Base-by-base conservation (phyloP, 92 coral and sea anemone species). In the Epizoanthus rinbou region DNA sequence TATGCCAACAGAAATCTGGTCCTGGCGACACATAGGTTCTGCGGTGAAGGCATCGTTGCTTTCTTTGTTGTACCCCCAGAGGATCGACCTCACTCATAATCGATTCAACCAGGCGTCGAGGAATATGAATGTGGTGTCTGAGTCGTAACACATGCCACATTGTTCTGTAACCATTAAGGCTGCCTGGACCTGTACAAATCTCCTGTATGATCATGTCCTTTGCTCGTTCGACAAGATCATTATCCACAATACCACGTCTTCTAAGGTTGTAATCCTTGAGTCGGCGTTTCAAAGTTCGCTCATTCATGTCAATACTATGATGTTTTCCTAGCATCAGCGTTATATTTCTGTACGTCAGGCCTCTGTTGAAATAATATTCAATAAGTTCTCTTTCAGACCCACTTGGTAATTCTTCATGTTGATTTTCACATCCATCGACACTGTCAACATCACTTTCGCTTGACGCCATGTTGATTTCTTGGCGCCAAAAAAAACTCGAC, bases 351-450 rank as follows among this genome's bases (percentile, higher is more conserved):
- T 92, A 86, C 31, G 41, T 52, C 19, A 89, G 66, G 6, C 95
- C 91, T 86, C 80, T 82, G 73, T 91, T 24, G 37, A 91, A 91
- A 63, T 91, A 89, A 73, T 83, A 87, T 67, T 89, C 89, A 24
- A 91, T 91, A 3, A 91, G 16, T 0, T 86, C 87, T 69, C 92
- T 69, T 82, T 91, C 87, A n/a, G 88, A 76, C 5, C 93, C 91
- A 47, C 54, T 47, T 47, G 54, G 54, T 25, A 84, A 84, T 7
- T 74, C 73, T 16, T 84, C 81, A 22, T 83, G 58, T 82, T 10
- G 28, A 33, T 16, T 82, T 82, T 33, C 15, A 18, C 54, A 73
- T 8, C 28, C 68, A 54, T 82, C 86, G 79, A 69, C 69, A 3
- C 35, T 64, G 69, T 64, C 69, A 28, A 50, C 52, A 50, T 17